These are phyloP conservation scores for Oscheius sp. DNA, from an alignment of 2,888 invertebrate species.

Conservation along the genomic window DNA sequence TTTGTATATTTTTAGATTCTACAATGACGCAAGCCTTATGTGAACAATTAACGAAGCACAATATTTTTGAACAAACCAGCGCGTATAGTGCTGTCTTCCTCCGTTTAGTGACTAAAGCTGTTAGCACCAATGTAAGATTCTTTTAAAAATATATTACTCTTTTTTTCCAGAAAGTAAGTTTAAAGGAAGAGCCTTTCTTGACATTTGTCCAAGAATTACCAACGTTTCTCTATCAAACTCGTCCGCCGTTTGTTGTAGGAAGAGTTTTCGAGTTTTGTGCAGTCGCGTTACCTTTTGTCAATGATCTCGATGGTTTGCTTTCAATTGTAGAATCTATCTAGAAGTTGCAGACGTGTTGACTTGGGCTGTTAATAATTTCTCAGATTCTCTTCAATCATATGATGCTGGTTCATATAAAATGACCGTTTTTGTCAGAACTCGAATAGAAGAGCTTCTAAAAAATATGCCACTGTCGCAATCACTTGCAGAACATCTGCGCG, in stretches of 20 bases:
- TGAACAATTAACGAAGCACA: neutral
- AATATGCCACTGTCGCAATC: neutral
- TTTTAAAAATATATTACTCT: neutral
- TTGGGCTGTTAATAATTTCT: slow-evolving; percentile 9
- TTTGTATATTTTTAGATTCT: neutral
- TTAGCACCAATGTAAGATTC: neutral
- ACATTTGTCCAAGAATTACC: neutral
- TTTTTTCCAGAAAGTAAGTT: neutral
- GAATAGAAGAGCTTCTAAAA: slow-evolving; percentile 17
- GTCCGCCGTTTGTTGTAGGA: slow-evolving; percentile 10
- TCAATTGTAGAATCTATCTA: neutral
- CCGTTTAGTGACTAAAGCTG: neutral
- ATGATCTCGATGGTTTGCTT: neutral
- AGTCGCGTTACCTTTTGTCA: neutral
- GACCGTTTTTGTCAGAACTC: slow-evolving; percentile 21
- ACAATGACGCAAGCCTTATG: neutral
- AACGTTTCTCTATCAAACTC: neutral
- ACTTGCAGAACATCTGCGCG: neutral
- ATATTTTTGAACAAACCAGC: slow-evolving; percentile 13
- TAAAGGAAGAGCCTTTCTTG: neutral
- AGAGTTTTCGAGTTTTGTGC: neutral
- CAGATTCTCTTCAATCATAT: neutral
- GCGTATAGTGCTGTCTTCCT: neutral
- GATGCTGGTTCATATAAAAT: slow-evolving; percentile 1
- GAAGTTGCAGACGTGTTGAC: neutral